Evolutionary conservation across 2,888 invertebrate genomes (phyloP), one percentile per base, ranked within the genome.

Genomic region (Diaphora mendica): DNA sequence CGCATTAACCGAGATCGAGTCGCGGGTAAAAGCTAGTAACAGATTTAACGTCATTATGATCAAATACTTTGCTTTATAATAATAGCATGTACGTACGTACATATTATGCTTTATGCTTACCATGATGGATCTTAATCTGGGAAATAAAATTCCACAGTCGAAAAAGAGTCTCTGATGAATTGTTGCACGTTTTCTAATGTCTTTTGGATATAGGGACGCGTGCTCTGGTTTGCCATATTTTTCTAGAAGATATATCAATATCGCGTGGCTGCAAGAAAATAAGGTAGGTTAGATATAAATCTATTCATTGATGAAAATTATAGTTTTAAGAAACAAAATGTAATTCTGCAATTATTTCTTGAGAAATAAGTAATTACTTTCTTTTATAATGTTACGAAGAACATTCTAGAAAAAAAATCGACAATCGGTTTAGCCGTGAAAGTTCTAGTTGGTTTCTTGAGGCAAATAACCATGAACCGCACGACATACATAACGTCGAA

Each of bases 71-170:
- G n/a, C n/a, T n/a, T n/a, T n/a, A n/a, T n/a, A n/a, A n/a, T n/a
- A n/a, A n/a, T n/a, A n/a, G n/a, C n/a, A n/a, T n/a, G n/a, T 33
- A 33, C 3, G 39, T 39, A 39, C 39, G 39, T 39, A 39, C 39
- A 20, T 13, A n/a, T n/a, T n/a, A n/a, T n/a, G n/a, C n/a, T n/a
- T n/a, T n/a, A 30, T 59, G 62, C 82, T 84, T 86, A 95, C 95
- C 95, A 95, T 94, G 23, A 95, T 87, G 70, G 92, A 84, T 77
- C 93, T 87, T 33, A 95, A 86, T 79, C 93, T 91, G 48, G 90
- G 92, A 75, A 95, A 95, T 26, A 95, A 82, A 72, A 95, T 76
- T 11, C 94, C 94, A 76, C 94, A 93, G 64, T 95, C 92, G 62
- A 94, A 94, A 77, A 94, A 94, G 64, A 95, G 74, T 26, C 93